Conservation (phyloP, 2,113 vertebrate species). For the Bungarus multicinctus region DNA sequence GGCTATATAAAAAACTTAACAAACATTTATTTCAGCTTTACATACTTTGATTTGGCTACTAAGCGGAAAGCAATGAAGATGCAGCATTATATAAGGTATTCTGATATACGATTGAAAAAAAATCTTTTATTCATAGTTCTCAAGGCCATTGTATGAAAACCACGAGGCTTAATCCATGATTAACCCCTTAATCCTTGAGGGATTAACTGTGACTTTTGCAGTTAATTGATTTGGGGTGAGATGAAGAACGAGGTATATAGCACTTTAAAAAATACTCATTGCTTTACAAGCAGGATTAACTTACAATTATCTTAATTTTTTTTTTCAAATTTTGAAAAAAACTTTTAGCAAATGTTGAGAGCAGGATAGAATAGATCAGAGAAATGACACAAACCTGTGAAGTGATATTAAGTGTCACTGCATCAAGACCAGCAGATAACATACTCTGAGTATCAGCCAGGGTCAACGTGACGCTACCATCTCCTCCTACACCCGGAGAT, state of each 20-base stretch:
- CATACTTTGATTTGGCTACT: not conserved
- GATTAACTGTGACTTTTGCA: not conserved
- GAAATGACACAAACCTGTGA: conserved; percentile 75
- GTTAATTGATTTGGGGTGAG: not conserved
- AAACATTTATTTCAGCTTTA: not conserved
- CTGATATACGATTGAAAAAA: not conserved
- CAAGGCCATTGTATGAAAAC: not conserved
- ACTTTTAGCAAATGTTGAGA: not conserved
- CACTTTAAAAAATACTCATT: not conserved
- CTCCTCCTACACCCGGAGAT: conserved; percentile 79
- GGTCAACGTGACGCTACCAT: conserved; percentile 90
- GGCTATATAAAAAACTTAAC: not conserved
- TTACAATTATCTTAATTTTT: not conserved
- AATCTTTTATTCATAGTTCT: not conserved
- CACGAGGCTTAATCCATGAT: not conserved
- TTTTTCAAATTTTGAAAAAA: not conserved
- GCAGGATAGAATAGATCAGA: not conserved
- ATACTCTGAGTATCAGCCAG: conserved; percentile 92
- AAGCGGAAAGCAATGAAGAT: not conserved
- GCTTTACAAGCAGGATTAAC: not conserved
- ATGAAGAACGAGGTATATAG: not conserved
- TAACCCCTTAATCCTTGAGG: not conserved
- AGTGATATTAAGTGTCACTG: conserved; percentile 91
- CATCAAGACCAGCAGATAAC: conserved; percentile 83
- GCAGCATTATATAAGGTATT: not conserved